Evolutionary conservation across 2,888 invertebrate genomes (phyloP).

Genomic region (Hirtodrosophila duncani): DNA sequence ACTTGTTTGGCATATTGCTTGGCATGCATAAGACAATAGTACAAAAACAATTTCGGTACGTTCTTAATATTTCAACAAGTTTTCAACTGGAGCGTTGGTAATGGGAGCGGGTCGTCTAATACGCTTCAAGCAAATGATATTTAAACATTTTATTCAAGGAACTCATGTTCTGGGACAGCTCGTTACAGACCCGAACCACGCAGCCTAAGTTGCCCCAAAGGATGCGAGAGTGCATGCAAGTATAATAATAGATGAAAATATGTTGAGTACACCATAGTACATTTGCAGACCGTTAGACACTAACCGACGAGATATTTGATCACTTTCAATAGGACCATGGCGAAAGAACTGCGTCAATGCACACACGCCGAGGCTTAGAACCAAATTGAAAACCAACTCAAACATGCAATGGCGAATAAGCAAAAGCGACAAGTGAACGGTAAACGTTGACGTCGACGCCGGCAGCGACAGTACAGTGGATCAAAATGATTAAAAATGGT

Average conservation of each 20-base stretch:
- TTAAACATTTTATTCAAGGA: conserved; percentile 65
- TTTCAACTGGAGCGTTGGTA: neutral
- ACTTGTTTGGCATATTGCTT: conserved; percentile 26
- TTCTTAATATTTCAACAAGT: conserved; percentile 1
- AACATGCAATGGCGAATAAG: conserved; percentile 54
- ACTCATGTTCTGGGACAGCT: conserved; percentile 63
- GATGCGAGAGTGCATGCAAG: conserved; percentile 14
- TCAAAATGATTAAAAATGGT: neutral
- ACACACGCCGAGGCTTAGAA: conserved; percentile 70
- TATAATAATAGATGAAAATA: conserved; percentile 8
- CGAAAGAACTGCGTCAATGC: conserved; percentile 50
- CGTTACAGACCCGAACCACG: conserved; percentile 61
- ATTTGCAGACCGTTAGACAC: conserved; percentile 37
- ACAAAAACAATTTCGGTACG: neutral
- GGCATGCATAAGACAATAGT: neutral
- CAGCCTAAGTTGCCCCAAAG: conserved; percentile 67
- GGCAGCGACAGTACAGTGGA: conserved; percentile 39
- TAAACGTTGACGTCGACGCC: conserved; percentile 23
- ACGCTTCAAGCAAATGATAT: conserved; percentile 60
- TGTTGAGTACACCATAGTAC: neutral
- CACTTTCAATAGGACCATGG: conserved; percentile 73
- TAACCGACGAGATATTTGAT: conserved; percentile 75
- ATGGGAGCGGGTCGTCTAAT: conserved; percentile 20
- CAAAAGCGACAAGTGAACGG: conserved; percentile 36
- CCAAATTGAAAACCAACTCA: conserved; percentile 69